Conservation (phyloP, 2,888 invertebrate genomes). For the Lithophane leautieri region DNA sequence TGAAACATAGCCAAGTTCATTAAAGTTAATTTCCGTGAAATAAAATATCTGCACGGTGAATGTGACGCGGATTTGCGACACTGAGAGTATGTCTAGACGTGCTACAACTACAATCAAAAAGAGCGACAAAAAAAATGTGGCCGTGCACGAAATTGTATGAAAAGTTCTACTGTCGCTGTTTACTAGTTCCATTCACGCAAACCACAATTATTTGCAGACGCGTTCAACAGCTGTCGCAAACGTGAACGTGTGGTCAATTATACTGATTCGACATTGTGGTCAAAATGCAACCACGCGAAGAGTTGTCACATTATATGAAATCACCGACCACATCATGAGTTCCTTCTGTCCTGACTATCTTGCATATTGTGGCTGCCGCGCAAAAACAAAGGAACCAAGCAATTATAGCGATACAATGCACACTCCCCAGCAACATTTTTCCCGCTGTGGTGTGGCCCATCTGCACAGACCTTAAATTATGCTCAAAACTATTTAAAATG, state of each 20-base stretch:
- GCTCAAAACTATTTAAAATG: conserved; percentile 75
- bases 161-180: too few relatives aligned
- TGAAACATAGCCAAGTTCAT: conserved; percentile 66
- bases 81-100: conserved; percentile 24
- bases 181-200: too few relatives aligned
- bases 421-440: neutral
- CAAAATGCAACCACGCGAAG: neutral
- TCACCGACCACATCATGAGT: neutral
- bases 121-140: neutral
- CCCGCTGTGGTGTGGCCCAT: neutral
- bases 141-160: neutral
- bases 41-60: conserved; percentile 58
- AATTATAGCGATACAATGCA: neutral
- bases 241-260: neutral
- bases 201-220: too few relatives aligned
- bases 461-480: conserved; percentile 55
- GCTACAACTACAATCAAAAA: neutral
- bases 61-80: conserved; percentile 67
- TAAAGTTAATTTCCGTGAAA: conserved; percentile 66
- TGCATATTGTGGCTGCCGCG: neutral
- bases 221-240: too few relatives aligned
- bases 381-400: neutral
- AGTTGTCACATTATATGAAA: neutral
- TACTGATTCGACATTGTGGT: too few relatives aligned
- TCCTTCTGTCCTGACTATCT: too few relatives aligned